A percentile compares a stretch with the other conserved stretches of the same genome.
These are phyloP conservation scores for Caenorhabditis sp. DNA, from an alignment of 2,888 invertebrate species.

Conservation along the genomic window DNA sequence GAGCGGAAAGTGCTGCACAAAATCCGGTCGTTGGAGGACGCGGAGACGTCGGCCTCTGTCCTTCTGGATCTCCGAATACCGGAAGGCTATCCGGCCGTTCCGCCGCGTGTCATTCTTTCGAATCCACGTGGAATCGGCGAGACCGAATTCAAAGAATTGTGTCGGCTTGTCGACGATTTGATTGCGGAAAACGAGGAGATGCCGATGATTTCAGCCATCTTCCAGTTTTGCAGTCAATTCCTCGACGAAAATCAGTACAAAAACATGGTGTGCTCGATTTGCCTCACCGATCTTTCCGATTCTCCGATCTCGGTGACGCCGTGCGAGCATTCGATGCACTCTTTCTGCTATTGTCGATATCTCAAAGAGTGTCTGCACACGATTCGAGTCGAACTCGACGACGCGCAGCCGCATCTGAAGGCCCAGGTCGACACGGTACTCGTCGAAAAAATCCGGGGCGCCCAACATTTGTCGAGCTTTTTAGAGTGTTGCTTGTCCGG, in stretches of 20 bases:
- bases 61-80: constrained; percentile 8
- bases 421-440: constrained; percentile 16
- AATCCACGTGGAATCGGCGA: constrained; percentile 54
- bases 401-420: constrained; percentile 20
- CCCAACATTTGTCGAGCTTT: constrained; percentile 4
- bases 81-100: constrained; percentile 17
- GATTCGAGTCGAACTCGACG: constrained; percentile 10
- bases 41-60: constrained; percentile 37
- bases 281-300: constrained; percentile 12
- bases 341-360: constrained; percentile 30
- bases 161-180: constrained; percentile 2
- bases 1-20: constrained; percentile 17
- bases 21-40: constrained; percentile 42
- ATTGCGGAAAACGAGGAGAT: constrained; percentile 12
- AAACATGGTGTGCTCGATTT: constrained; percentile 48
- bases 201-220: not conserved
- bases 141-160: constrained; percentile 25
- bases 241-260: constrained; percentile 28
- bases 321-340: constrained; percentile 51
- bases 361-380: not conserved
- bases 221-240: constrained; percentile 37
- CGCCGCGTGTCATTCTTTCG: constrained; percentile 21
- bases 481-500: constrained; percentile 42
- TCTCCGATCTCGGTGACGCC: constrained; percentile 34
- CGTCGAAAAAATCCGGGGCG: not conserved